These are phyloP conservation scores for Coenonympha glycerion DNA, from an alignment of 2,888 invertebrate genomes.

Conservation along the genomic window DNA sequence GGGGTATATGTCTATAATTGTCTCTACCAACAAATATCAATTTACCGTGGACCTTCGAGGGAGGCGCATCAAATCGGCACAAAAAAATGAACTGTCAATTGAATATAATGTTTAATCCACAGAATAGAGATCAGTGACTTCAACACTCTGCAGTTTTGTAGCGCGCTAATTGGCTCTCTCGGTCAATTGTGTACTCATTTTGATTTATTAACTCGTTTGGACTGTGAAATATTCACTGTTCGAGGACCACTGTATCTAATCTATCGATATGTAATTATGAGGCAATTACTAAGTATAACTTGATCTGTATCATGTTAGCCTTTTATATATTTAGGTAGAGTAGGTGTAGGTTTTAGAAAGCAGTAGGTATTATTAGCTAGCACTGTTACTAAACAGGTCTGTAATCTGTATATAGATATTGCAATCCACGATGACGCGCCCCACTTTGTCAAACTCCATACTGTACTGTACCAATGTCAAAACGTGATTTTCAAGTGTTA, in stretches of 20 bases:
- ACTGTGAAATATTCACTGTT: constrained; percentile 5
- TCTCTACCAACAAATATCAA: too few species aligned
- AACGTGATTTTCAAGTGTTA: too few species aligned
- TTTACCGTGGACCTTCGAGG: too few species aligned
- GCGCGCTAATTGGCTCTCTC: constrained; percentile 15
- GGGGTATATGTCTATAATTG: too few species aligned
- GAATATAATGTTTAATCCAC: too few species aligned
- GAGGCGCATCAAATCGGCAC: too few species aligned
- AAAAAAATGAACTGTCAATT: too few species aligned
- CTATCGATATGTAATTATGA: constrained; percentile 26
- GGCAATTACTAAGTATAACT: constrained; percentile 15
- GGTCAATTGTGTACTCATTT: constrained; percentile 17
- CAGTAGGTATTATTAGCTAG: background rate
- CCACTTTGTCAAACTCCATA: too few species aligned
- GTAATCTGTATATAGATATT: too few species aligned
- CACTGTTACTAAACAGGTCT: background rate
- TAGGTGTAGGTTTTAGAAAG: background rate
- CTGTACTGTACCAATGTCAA: too few species aligned
- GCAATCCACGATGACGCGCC: too few species aligned
- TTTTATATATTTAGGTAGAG: constrained; percentile 6
- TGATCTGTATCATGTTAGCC: constrained; percentile 12
- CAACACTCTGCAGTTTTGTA: constrained; percentile 12
- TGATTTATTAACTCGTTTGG: constrained; percentile 18
- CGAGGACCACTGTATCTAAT: background rate
- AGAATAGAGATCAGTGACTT: too few species aligned